Evolutionary conservation across 2,797 vertebrate species (phyloP).

Genomic region (Falco novaeseelandiae): DNA sequence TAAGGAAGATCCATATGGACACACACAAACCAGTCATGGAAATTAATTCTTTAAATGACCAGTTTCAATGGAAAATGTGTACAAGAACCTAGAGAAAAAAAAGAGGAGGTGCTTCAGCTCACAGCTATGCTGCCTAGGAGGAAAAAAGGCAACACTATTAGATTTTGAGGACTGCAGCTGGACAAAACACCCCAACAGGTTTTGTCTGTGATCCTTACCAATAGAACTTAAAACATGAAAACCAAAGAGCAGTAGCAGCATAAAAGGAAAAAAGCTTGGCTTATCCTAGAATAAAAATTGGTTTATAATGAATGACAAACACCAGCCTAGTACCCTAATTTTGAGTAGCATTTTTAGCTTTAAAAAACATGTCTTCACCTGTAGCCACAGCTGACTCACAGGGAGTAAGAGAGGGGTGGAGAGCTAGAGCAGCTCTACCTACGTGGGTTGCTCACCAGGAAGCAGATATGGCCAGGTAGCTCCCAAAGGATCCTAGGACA

Average conservation of each 20-base stretch:
- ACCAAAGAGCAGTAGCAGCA: not conserved
- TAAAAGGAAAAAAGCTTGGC: not conserved
- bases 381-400: not conserved
- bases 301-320: not conserved
- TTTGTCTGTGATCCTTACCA: not conserved
- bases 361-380: not conserved
- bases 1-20: not conserved
- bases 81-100: not conserved
- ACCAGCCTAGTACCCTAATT: not conserved
- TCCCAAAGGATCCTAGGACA: not conserved
- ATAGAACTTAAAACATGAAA: not conserved
- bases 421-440: not conserved
- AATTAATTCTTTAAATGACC: not conserved
- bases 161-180: not conserved
- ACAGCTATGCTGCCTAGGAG: not conserved
- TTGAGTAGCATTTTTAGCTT: not conserved
- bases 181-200: not conserved
- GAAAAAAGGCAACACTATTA: not conserved
- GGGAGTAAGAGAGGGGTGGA: not conserved
- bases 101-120: not conserved
- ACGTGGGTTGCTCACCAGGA: not conserved
- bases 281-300: not conserved
- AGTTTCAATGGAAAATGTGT: not conserved
- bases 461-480: not conserved
- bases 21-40: not conserved